These are phyloP conservation scores for Tortricodes alternella DNA, from an alignment of 2,888 invertebrate species.

Conservation along the genomic window DNA sequence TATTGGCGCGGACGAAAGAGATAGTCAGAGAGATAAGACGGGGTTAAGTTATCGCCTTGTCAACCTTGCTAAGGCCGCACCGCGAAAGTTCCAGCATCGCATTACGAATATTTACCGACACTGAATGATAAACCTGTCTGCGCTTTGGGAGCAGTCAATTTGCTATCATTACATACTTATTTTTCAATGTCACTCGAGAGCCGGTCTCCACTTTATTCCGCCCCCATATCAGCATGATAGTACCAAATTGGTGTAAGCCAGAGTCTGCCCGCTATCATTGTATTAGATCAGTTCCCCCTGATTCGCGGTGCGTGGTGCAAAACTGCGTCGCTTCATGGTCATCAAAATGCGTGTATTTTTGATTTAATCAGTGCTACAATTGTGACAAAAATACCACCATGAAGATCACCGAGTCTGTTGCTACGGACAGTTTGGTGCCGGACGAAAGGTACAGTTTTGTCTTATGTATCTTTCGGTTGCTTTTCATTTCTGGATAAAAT, in stretches of 20 bases:
- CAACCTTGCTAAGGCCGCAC: too few relatives aligned
- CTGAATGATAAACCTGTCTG: not conserved
- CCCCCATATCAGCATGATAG: slow-evolving; percentile 68
- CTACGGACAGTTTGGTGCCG: slow-evolving; percentile 42
- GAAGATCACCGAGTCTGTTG: slow-evolving; percentile 64
- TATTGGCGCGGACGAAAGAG: too few relatives aligned
- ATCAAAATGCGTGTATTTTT: slow-evolving; percentile 24
- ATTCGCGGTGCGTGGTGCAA: slow-evolving; percentile 39
- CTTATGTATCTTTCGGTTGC: not conserved
- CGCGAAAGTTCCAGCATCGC: too few relatives aligned
- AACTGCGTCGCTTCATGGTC: slow-evolving; percentile 48
- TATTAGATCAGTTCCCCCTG: slow-evolving; percentile 66
- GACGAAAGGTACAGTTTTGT: slow-evolving; percentile 47
- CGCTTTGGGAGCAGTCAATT: slow-evolving; percentile 24
- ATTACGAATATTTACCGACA: slow-evolving; percentile 3
- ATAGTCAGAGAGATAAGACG: too few relatives aligned
- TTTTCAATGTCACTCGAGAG: slow-evolving; percentile 70
- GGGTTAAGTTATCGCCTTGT: too few relatives aligned
- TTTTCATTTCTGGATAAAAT: too few relatives aligned
- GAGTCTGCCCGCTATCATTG: slow-evolving; percentile 56
- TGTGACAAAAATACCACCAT: slow-evolving; percentile 38
- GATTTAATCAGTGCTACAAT: not conserved
- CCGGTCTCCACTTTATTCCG: slow-evolving; percentile 61
- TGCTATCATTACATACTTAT: slow-evolving; percentile 53
- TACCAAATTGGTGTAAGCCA: slow-evolving; percentile 75